These are phyloP conservation scores for Shinisaurus crocodilurus DNA, from an alignment of 2,113 vertebrate genomes.

Conservation along the genomic window DNA sequence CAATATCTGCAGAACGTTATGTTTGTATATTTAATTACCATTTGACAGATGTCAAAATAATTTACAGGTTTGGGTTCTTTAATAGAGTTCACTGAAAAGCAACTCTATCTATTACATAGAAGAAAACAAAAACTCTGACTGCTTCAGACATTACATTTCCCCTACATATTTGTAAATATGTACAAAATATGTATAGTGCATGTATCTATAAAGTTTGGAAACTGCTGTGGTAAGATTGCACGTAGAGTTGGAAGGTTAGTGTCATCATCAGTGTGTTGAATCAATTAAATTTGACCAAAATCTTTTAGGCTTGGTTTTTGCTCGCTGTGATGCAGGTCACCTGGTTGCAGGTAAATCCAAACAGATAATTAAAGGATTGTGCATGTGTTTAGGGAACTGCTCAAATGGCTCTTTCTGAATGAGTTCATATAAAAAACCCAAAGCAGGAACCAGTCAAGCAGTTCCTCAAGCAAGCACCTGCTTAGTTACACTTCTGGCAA, in stretches of 20 bases:
- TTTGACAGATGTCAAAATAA: rapidly evolving
- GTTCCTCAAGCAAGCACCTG: background rate
- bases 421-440: background rate
- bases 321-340: background rate
- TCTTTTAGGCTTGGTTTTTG: background rate
- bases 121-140: background rate
- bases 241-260: background rate
- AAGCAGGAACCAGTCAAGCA: background rate
- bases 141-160: background rate
- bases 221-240: background rate
- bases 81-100: background rate
- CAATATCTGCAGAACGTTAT: background rate
- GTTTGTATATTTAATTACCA: background rate
- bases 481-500: background rate
- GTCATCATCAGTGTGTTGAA: background rate
- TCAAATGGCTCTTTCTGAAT: background rate
- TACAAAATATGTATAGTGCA: background rate
- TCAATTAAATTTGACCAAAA: background rate
- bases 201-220: background rate
- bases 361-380: background rate
- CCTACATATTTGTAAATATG: background rate
- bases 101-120: background rate
- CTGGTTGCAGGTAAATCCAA: background rate
- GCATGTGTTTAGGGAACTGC: background rate
- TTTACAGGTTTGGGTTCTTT: background rate